Evolutionary conservation across 2,888 invertebrate species (phyloP).

Genomic region (Ectropis crepuscularia): DNA sequence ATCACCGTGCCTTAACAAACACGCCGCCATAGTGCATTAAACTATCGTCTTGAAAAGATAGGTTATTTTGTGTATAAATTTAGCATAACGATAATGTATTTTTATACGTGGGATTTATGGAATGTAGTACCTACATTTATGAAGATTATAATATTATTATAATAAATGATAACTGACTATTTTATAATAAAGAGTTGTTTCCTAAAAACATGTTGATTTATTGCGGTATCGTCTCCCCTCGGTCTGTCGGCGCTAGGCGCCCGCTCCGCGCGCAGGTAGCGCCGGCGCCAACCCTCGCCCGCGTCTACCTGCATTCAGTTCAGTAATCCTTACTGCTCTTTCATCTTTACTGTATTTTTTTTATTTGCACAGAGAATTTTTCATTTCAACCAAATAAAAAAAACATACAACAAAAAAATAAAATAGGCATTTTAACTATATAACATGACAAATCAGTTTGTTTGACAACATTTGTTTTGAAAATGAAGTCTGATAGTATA

Average conservation of each 20-base stretch:
- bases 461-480: no score
- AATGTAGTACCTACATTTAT: conserved; percentile 78
- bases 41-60: conserved; percentile 73
- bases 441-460: no score
- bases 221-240: conserved; percentile 32
- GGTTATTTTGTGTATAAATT: conserved; percentile 80
- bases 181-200: conserved; percentile 81
- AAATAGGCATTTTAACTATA: no score
- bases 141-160: conserved; percentile 74
- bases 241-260: background rate
- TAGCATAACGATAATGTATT: conserved; percentile 72
- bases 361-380: no score
- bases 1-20: conserved; percentile 81
- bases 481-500: no score
- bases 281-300: conserved; percentile 62
- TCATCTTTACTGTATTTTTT: no score
- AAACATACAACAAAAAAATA: no score
- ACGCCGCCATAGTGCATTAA: conserved; percentile 83
- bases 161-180: conserved; percentile 60
- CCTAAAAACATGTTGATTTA: conserved; percentile 67
- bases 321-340: background rate
- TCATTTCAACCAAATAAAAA: no score
- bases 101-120: conserved; percentile 83
- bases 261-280: conserved; percentile 59
- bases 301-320: conserved; percentile 55